Base-by-base conservation (phyloP, 2,113 vertebrate species). In the Eretmochelys imbricata region DNA sequence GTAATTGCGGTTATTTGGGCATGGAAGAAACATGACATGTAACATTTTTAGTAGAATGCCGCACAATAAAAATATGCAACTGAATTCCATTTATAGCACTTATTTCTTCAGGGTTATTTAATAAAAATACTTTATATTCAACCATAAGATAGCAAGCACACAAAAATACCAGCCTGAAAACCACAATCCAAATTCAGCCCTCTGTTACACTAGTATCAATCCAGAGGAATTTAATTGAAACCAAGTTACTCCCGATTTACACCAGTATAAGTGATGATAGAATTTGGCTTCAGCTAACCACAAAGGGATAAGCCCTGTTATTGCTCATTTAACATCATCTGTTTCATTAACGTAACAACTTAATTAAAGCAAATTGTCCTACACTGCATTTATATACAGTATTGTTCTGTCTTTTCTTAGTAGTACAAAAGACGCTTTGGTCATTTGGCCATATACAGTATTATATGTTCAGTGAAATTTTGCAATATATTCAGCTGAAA, bases 331-430 rank as follows among this genome's bases (percentile, higher is more conserved):
- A 92, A 65, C 87, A 75, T 38, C 65, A 38, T 72, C 55, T 35
- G 29, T 50, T 95, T 25, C 10, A 27, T 49, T 95, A 3, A 5
- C 79, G 54, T 81, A 81, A 50, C 87, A 89, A 57, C 31, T 82
- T 81, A 38, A 38, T 72, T 38, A 90, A 91, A 96, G 75, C 35
- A 95, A 95, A 92, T 90, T 94, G 84, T 91, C 53, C 83, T 82
- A 0, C 2, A 11, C 22, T 8, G 20, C 84, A 31, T 81, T 88
- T 87, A 83, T 76, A 83, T 31, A 25, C 92, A 76, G 46, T 25
- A 8, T 84, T 91, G 51, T 62, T 89, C 80, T 93, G 46, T 75
- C 88, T 42, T 75, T 96, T 54, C 87, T 83, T 88, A 97, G 94
- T 91, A 92, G 72, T 48, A 24, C 46, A 92, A 69, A 27, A 29